A percentile compares a stretch with the other conserved stretches of the same genome.
These are phyloP conservation scores for Glyphotaelius pellucidus DNA, from an alignment of 2,888 invertebrate genomes.

Conservation along the genomic window DNA sequence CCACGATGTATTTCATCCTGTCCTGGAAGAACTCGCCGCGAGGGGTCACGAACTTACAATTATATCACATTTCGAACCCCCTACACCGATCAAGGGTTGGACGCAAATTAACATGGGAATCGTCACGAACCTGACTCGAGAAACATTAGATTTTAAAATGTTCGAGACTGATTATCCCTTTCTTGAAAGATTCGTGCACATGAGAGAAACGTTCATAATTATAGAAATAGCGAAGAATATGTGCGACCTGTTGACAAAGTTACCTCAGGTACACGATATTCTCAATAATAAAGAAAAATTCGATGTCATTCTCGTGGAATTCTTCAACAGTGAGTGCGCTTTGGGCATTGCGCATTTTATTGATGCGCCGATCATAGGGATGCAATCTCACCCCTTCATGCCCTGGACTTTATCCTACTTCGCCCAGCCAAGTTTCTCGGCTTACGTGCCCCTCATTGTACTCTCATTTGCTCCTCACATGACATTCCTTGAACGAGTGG, in stretches of 20 bases:
- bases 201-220: conserved; percentile 50
- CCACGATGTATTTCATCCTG: conserved; percentile 74
- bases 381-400: conserved; percentile 78
- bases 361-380: conserved; percentile 77
- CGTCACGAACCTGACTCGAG: conserved; percentile 68
- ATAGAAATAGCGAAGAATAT: conserved; percentile 66
- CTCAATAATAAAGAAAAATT: conserved; percentile 73
- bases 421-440: conserved; percentile 75
- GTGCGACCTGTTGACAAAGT: conserved; percentile 72
- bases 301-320: conserved; percentile 80
- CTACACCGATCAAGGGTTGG: conserved; percentile 67
- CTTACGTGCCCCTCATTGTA: conserved; percentile 73
- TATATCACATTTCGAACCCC: conserved; percentile 73
- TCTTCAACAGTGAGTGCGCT: conserved; percentile 82
- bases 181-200: conserved; percentile 65
- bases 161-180: conserved; percentile 68
- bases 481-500: conserved; percentile 72
- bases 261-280: conserved; percentile 71
- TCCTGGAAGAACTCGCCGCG: conserved; percentile 72
- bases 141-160: conserved; percentile 69
- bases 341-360: conserved; percentile 79
- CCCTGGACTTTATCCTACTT: conserved; percentile 77
- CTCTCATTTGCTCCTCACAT: conserved; percentile 70
- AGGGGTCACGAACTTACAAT: conserved; percentile 75
- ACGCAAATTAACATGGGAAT: conserved; percentile 70